Percentiles rank a stretch among this genome's conserved stretches.
Evolutionary conservation across 2,888 invertebrate species (phyloP).

Genomic region (Napeogenes inachia): DNA sequence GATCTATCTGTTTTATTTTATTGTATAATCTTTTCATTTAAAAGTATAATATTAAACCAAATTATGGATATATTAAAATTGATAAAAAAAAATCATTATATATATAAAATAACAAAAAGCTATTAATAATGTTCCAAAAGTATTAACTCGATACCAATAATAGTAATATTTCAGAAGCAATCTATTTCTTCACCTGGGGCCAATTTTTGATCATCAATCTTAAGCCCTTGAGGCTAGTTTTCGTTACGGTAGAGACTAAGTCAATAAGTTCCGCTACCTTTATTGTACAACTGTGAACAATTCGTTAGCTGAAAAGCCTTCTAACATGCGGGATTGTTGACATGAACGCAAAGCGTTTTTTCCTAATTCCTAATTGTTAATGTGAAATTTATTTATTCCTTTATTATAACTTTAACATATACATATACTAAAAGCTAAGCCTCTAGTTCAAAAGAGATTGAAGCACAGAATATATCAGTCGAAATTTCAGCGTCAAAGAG

Average conservation of each 20-base stretch:
- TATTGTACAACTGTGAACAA: slow-evolving; percentile 49
- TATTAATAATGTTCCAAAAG: neutral
- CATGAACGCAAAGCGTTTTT: slow-evolving; percentile 4
- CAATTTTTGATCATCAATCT: slow-evolving; percentile 62
- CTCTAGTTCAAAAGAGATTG: too few relatives aligned
- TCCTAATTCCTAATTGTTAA: neutral
- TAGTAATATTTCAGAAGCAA: slow-evolving; percentile 36
- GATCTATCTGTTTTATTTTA: neutral
- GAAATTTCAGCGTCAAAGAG: too few relatives aligned
- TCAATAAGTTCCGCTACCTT: slow-evolving; percentile 42
- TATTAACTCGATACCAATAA: neutral
- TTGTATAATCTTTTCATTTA: neutral
- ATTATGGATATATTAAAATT: neutral
- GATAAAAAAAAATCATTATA: neutral
- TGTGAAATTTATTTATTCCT: neutral
- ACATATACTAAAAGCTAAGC: too few relatives aligned
- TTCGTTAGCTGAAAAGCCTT: slow-evolving; percentile 32
- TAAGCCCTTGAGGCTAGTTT: slow-evolving; percentile 57
- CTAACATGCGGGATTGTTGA: neutral
- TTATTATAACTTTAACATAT: too few relatives aligned
- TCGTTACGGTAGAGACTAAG: slow-evolving; percentile 47
- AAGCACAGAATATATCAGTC: too few relatives aligned
- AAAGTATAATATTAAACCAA: too few relatives aligned
- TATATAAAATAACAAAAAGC: neutral
- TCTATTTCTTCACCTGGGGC: slow-evolving; percentile 54